Base-by-base conservation (phyloP, 2,797 vertebrate species). In the Danio kyathit region DNA sequence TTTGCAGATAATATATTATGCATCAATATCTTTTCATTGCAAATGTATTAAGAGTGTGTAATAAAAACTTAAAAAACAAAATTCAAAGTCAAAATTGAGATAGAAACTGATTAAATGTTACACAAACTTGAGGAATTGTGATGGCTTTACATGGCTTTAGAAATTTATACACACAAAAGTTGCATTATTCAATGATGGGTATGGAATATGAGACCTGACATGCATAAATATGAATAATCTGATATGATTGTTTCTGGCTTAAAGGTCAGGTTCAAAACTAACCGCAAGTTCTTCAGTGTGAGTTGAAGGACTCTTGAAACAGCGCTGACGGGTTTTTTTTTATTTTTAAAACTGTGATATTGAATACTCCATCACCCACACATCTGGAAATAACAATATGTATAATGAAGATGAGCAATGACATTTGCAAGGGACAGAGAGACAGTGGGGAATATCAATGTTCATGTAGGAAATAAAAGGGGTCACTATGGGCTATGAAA, bases 161-260 rank as follows among this genome's bases (percentile, higher is more conserved):
- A 29, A 29, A 48, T 29, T 29, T 29, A 12, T 60, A 38, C 10
- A 29, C 57, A 60, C n/a, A 60, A 29, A 60, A 38, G 21, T 14
- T 38, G 21, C 12, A 60, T 14, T 38, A 21, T 61, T 61, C 21
- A 38, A 11, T 60, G 29, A 5, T 38, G 29, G 29, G 21, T 61
- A 17, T 56, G 52, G 52, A 29, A 38, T n/a, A 51, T 10, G 49
- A 70, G 9, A 38, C 12, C 19, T 48, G 6, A 2, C 21, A 29
- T 6, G 12, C 12, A 6, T 16, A 7, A 69, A 69, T 51, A 51
- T 51, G 46, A 38, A 69, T 16, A 11, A 13, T 19, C 5, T 51
- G 13, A 52, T 70, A 38, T 71, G 67, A 71, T 54, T 71, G 14
- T 21, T n/a, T 5, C 10, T 71, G 49, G 10, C 49, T 54, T 71